These are phyloP conservation scores for Temnothorax longispinosus DNA, from an alignment of 1,140 invertebrate species.

Conservation along the genomic window DNA sequence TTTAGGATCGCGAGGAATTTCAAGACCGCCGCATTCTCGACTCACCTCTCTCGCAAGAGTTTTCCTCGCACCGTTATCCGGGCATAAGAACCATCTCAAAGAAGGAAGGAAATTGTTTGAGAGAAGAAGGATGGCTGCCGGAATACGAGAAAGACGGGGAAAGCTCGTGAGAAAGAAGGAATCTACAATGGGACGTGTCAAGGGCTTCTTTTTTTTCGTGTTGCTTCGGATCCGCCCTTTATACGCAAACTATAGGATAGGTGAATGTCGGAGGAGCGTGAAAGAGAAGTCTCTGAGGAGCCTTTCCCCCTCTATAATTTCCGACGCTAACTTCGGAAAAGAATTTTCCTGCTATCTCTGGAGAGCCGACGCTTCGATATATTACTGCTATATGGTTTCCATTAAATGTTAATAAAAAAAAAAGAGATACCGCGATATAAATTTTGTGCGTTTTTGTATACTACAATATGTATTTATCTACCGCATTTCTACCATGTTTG, in stretches of 20 bases:
- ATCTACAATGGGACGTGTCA: slow-evolving; percentile 20
- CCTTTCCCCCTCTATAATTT: background rate
- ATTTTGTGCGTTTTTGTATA: background rate
- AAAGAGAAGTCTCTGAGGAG: slow-evolving; percentile 8
- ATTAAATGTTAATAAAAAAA: background rate
- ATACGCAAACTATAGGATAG: slow-evolving; percentile 1
- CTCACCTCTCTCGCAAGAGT: slow-evolving; percentile 24
- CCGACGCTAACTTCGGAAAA: slow-evolving; percentile 4
- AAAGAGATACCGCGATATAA: background rate
- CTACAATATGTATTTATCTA: background rate
- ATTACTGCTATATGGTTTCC: background rate
- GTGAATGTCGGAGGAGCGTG: slow-evolving; percentile 6
- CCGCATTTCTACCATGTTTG: background rate
- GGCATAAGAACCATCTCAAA: slow-evolving; percentile 38
- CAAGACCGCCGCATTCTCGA: slow-evolving; percentile 62
- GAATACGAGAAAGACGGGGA: slow-evolving; percentile 1
- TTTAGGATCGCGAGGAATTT: slow-evolving; percentile 64
- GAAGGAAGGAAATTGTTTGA: slow-evolving; percentile 68
- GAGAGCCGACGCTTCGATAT: background rate
- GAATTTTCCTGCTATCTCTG: background rate
- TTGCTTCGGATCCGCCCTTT: slow-evolving; percentile 17
- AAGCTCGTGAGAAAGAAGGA: background rate
- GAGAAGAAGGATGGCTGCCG: slow-evolving; percentile 13
- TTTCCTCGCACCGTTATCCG: slow-evolving; percentile 59
- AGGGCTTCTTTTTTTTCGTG: background rate